A percentile compares a stretch with the other conserved stretches of the same genome.
Evolutionary conservation across 2,113 vertebrate genomes (phyloP).

Genomic region (Melierax canorus): DNA sequence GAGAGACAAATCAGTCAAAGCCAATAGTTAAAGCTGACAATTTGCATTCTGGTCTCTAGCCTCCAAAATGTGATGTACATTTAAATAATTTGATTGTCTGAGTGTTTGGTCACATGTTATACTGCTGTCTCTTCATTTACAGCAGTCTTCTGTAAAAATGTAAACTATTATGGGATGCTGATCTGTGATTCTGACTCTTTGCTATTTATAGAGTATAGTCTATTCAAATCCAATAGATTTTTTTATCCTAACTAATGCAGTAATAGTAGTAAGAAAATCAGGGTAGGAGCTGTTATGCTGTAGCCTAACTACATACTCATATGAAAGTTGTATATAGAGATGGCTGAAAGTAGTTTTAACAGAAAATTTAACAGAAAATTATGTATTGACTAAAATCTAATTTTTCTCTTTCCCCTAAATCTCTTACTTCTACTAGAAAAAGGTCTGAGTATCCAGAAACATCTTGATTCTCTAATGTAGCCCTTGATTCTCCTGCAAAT

Average conservation of each 20-base stretch:
- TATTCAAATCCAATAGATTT: not conserved
- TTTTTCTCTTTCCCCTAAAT: not conserved
- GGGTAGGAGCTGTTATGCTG: not conserved
- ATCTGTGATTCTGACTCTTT: not conserved
- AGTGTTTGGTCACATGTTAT: not conserved
- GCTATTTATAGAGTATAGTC: not conserved
- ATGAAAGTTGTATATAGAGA: not conserved
- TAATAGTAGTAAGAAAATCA: not conserved
- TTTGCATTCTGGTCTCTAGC: not conserved
- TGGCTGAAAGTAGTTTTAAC: not conserved
- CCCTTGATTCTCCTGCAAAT: not conserved
- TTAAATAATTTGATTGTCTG: slow-evolving; percentile 6
- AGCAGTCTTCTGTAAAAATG: not conserved
- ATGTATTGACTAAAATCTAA: not conserved
- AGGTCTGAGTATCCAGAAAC: not conserved
- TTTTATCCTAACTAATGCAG: not conserved
- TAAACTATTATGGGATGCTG: not conserved
- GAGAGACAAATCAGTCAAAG: not conserved
- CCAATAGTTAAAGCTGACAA: not conserved
- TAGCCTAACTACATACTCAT: not conserved
- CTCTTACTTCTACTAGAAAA: not conserved
- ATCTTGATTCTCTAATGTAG: not conserved
- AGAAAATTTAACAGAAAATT: not conserved
- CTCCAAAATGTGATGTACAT: not conserved
- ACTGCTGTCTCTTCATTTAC: not conserved